Conservation (phyloP, 1,140 invertebrate species). For the Kradibia gibbosae region DNA sequence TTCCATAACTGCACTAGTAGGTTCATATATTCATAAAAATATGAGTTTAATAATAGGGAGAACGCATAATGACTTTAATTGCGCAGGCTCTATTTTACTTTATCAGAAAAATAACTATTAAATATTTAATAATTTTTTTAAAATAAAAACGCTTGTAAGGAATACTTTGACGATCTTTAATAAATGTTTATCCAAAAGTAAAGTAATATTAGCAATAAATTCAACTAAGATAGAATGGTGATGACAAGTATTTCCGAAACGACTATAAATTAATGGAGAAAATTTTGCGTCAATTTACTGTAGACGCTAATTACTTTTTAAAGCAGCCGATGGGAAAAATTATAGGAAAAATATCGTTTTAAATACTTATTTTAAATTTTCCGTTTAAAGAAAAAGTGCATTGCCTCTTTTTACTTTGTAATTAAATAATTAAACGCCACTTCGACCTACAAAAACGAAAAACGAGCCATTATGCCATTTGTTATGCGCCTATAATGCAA, state of each 20-base stretch:
- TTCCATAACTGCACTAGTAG: no score
- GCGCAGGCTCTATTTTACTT: no score
- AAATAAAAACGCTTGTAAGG: no score
- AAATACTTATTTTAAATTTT: background rate
- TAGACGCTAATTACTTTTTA: slow-evolving; percentile 40
- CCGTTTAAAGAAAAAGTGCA: slow-evolving; percentile 1
- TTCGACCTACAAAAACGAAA: slow-evolving; percentile 51
- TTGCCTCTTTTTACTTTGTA: slow-evolving; percentile 43
- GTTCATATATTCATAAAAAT: no score
- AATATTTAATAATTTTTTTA: no score
- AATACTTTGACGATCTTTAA: background rate
- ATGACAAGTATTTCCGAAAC: slow-evolving; percentile 29
- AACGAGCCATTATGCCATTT: slow-evolving; percentile 51
- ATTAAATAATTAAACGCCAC: slow-evolving; percentile 48
- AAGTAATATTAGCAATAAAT: background rate
- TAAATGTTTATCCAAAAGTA: background rate
- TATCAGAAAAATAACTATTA: no score
- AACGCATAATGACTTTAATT: no score
- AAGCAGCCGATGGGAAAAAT: slow-evolving; percentile 30
- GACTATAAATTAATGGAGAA: slow-evolving; percentile 33
- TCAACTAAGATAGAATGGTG: background rate
- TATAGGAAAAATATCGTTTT: slow-evolving; percentile 47
- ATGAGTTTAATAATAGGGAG: no score
- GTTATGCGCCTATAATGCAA: slow-evolving; percentile 24
- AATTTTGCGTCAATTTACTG: slow-evolving; percentile 45